Evolutionary conservation across 2,113 vertebrate genomes (phyloP).

Genomic region (Mastomys natalensis): DNA sequence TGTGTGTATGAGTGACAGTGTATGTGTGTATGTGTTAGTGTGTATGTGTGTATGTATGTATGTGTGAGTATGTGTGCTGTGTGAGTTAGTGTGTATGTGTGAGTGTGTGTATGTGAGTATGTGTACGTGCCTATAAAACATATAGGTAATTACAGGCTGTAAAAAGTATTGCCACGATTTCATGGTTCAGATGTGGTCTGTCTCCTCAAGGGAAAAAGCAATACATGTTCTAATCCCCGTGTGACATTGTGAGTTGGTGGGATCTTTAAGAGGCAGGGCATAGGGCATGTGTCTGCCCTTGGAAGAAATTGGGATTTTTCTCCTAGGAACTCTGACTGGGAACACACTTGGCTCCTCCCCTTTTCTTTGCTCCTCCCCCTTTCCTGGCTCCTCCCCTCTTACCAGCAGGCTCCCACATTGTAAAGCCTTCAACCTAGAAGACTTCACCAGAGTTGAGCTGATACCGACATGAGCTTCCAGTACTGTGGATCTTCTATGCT

Average conservation of each 20-base stretch:
- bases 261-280: neutral
- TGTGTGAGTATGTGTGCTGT: too few species aligned
- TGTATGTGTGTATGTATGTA: too few species aligned
- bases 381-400: neutral
- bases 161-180: neutral
- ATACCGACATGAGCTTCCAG: neutral
- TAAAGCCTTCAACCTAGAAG: neutral
- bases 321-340: neutral
- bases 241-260: neutral
- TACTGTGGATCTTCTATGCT: neutral
- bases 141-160: neutral
- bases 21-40: too few species aligned
- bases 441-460: neutral
- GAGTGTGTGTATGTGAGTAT: too few species aligned
- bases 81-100: too few species aligned
- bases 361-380: neutral
- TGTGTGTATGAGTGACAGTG: too few species aligned
- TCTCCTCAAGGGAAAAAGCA: neutral
- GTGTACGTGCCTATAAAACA: neutral
- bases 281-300: neutral
- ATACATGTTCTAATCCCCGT: neutral
- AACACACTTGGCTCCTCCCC: neutral
- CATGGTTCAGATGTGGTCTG: neutral
- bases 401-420: neutral
- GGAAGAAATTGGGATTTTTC: neutral